Evolutionary conservation across 2,113 vertebrate species (phyloP), one percentile per base, ranked within the genome.

Genomic region (Motacilla alba): DNA sequence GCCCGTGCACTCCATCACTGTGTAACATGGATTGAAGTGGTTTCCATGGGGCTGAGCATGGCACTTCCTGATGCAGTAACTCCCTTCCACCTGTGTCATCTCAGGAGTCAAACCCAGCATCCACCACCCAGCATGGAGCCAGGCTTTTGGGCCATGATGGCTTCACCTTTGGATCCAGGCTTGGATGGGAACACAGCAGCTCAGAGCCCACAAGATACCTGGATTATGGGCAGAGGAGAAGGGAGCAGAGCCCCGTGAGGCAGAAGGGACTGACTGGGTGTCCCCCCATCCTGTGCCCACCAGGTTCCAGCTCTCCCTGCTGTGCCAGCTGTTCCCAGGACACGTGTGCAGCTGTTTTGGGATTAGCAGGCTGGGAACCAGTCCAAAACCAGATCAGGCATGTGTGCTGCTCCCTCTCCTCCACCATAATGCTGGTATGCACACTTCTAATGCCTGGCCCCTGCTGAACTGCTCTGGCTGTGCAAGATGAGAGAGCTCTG

Each of bases 1-100:
- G 21, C 55, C 64, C n/a, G 0, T 19, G 26, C 12, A 3, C 2
- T 2, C 44, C 30, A 35, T n/a, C 20, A 1, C 30, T 56, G 46
- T 5, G 1, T 50, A 4, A n/a, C 39, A 3, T 23, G 43, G 33
- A 19, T 22, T 43, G 28, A 27, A 53, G n/a, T 20, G 28, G 15
- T 70, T 56, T 47, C 76, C 18, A 3, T 0, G 10, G 73, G 88
- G 81, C 73, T 76, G 50, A 64, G 73, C 11, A 22, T 41, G 47
- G 49, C 84, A 64, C 15, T 43, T 23, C 53, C 3, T 10, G 72
- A 1, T 37, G 52, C 52, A 50, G 20, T 4, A 41, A 19, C 39
- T 44, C 47, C 37, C 39, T 63, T 60, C 73, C 59, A 26, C 39
- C 30, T 17, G 20, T 11, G 26, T 28, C 39, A 77, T n/a, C 24